Conservation (phyloP, 2,888 invertebrate genomes). For the Digitonthophagus gazella region DNA sequence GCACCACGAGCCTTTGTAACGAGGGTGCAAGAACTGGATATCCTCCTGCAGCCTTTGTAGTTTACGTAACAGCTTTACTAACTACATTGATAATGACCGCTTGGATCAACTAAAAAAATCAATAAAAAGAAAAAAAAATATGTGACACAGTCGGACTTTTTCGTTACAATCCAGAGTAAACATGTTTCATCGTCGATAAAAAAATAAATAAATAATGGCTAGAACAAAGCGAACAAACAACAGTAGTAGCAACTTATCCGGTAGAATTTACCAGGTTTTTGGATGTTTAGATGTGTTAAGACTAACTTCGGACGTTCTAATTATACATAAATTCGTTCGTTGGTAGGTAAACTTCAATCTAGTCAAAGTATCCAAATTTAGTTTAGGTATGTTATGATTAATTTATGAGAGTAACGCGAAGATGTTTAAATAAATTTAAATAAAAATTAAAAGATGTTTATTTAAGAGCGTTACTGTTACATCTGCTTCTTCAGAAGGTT, state of each 20-base stretch:
- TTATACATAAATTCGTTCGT: too few relatives aligned
- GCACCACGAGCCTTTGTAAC: constrained; percentile 77
- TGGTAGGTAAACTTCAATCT: too few relatives aligned
- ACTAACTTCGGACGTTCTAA: neutral
- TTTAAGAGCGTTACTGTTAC: too few relatives aligned
- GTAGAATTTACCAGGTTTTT: neutral
- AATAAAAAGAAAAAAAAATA: neutral
- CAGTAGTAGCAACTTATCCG: neutral
- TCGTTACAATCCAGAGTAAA: neutral
- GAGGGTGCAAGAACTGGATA: constrained; percentile 45
- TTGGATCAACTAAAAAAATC: constrained; percentile 8
- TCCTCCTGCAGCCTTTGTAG: constrained; percentile 15
- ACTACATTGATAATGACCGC: constrained; percentile 21
- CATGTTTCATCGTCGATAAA: constrained; percentile 4
- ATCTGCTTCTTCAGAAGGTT: too few relatives aligned
- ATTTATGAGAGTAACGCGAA: too few relatives aligned
- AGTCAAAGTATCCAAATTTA: too few relatives aligned
- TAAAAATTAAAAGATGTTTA: too few relatives aligned
- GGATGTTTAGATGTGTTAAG: neutral
- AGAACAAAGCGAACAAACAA: constrained; percentile 5
- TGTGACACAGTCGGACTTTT: neutral
- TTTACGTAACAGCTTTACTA: constrained; percentile 20
- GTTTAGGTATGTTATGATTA: too few relatives aligned
- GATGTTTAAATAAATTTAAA: too few relatives aligned
- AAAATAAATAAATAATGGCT: neutral